A percentile compares a stretch with the other conserved stretches of the same genome.
These are phyloP conservation scores for Opisthograptis luteolata DNA, from an alignment of 2,888 invertebrate species.

Conservation along the genomic window DNA sequence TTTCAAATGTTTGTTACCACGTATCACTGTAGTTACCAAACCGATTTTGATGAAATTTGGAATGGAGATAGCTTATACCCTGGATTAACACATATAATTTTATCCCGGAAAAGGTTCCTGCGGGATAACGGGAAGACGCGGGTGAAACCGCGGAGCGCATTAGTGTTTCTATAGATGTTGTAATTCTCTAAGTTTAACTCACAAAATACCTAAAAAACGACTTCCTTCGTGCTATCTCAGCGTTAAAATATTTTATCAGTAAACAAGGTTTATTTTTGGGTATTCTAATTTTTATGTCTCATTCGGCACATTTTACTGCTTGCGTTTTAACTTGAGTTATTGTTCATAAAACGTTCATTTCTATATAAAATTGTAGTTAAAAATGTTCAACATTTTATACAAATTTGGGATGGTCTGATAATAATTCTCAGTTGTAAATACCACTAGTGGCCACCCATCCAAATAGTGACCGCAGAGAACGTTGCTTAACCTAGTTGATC, in stretches of 20 bases:
- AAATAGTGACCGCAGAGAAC: too few relatives aligned
- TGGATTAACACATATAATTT: too few relatives aligned
- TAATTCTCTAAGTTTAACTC: background rate
- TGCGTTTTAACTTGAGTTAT: slow-evolving; percentile 12
- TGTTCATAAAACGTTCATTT: slow-evolving; percentile 24
- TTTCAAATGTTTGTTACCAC: too few relatives aligned
- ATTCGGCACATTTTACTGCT: slow-evolving; percentile 12
- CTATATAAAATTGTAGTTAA: slow-evolving; percentile 16
- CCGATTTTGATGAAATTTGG: too few relatives aligned
- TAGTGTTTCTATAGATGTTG: background rate
- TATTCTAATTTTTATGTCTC: slow-evolving; percentile 17
- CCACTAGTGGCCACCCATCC: too few relatives aligned
- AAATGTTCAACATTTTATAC: slow-evolving; percentile 16
- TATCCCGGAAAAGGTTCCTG: too few relatives aligned
- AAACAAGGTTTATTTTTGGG: slow-evolving; percentile 7
- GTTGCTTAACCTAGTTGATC: too few relatives aligned
- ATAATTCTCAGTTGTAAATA: background rate
- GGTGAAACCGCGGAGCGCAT: too few relatives aligned
- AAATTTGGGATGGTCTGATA: background rate
- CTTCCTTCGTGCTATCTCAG: background rate
- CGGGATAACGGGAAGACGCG: too few relatives aligned
- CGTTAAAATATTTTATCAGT: slow-evolving; percentile 1
- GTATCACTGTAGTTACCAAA: too few relatives aligned
- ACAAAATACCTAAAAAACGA: background rate
- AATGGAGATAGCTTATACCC: too few relatives aligned